Conservation (phyloP, 2,888 invertebrate species). For the Cerceris ruficornis region DNA sequence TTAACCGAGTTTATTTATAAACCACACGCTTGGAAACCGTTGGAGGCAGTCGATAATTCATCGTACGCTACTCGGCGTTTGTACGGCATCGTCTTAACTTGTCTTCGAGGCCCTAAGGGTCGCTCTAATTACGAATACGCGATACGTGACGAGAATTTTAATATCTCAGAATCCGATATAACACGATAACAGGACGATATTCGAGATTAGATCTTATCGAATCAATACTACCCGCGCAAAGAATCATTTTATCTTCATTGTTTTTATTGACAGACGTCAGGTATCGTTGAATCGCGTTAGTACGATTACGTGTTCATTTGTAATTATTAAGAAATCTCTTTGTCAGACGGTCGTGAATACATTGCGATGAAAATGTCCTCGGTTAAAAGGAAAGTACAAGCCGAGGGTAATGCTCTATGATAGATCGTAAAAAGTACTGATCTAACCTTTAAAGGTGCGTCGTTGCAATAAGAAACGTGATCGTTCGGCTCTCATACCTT, state of each 20-base stretch:
- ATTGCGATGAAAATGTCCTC: not conserved
- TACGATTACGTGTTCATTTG: not conserved
- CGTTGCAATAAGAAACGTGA: conserved; percentile 54
- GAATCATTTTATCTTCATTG: conserved; percentile 3
- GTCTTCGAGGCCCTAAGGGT: conserved; percentile 1
- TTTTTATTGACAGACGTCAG: conserved; percentile 33
- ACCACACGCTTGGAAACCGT: conserved; percentile 5
- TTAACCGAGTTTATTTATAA: conserved; percentile 49
- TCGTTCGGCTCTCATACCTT: conserved; percentile 69
- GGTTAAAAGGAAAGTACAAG: conserved; percentile 22
- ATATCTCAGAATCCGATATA: not conserved
- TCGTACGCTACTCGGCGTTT: conserved; percentile 15
- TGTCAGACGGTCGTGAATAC: too few species aligned
- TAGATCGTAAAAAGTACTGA: conserved; percentile 17
- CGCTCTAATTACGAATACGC: not conserved
- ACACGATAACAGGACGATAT: not conserved
- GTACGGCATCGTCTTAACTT: conserved; percentile 25
- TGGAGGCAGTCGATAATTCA: conserved; percentile 35
- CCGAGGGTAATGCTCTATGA: conserved; percentile 10
- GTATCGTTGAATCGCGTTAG: conserved; percentile 6
- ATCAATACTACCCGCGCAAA: not conserved
- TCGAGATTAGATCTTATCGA: not conserved
- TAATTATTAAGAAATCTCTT: too few species aligned
- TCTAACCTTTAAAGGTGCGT: conserved; percentile 63
- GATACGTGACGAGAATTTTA: not conserved